Percentiles rank a stretch among this genome's conserved stretches.
phyloP scores from a whole-genome alignment of 1,140 invertebrate species.

The Bombus confusus region DNA sequence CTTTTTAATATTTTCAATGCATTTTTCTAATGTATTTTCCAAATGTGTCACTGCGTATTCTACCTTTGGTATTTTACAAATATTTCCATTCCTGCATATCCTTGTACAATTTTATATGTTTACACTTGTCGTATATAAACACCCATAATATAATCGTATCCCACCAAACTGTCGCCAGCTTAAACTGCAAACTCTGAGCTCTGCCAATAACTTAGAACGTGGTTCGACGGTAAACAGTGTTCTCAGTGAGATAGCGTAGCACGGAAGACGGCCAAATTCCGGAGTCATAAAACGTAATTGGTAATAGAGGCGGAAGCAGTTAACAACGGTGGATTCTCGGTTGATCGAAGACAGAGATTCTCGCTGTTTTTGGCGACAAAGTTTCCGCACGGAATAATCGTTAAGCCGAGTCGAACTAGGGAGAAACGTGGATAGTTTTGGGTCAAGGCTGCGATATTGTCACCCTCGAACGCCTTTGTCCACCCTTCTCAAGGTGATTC shows the following conservation, averaged over 20 bases:
- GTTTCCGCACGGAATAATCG: slow-evolving; percentile 6
- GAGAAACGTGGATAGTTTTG: neutral
- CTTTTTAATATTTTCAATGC: no score
- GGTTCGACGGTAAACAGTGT: neutral
- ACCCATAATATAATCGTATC: neutral
- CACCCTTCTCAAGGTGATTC: slow-evolving; percentile 9
- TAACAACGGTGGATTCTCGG: neutral
- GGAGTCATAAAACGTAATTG: slow-evolving; percentile 3
- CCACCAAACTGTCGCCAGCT: neutral
- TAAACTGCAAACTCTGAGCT: neutral
- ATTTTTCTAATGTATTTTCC: no score
- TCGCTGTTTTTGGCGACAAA: neutral
- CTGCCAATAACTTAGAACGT: neutral
- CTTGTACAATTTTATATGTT: no score
- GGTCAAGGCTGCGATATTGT: slow-evolving; percentile 37
- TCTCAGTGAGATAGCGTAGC: no score
- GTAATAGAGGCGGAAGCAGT: neutral
- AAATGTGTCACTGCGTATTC: no score
- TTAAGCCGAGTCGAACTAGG: neutral
- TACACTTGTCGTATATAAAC: no score
- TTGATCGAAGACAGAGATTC: neutral
- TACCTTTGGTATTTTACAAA: no score
- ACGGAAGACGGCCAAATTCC: slow-evolving; percentile 1
- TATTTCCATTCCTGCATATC: no score
- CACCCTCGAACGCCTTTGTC: slow-evolving; percentile 14